Percentiles rank a stretch among this genome's conserved stretches.
Evolutionary conservation across 2,113 vertebrate species (phyloP).

Genomic region (Camelus bactrianus): DNA sequence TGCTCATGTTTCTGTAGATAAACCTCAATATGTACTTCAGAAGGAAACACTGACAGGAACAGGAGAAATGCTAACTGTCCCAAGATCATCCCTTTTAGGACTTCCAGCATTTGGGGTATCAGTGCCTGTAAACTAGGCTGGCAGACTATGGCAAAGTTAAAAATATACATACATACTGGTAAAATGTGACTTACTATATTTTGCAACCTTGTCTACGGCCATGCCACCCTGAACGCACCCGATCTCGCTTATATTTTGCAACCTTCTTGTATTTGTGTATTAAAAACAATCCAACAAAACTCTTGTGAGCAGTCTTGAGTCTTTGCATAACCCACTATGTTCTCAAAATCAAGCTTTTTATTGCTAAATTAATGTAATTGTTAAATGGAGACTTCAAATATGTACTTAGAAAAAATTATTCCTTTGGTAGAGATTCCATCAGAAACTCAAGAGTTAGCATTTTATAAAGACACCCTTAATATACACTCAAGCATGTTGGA

Average conservation of each 20-base stretch:
- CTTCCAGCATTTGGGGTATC: neutral
- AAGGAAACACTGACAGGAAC: constrained; percentile 73
- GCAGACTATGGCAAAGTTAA: neutral
- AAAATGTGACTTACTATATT: neutral
- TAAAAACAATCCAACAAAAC: constrained; percentile 28
- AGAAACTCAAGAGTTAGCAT: neutral
- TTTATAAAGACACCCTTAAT: neutral
- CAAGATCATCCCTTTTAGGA: neutral
- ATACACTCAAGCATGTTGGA: neutral
- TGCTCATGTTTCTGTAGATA: constrained; percentile 86
- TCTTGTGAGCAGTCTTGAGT: neutral
- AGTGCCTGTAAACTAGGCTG: constrained; percentile 13
- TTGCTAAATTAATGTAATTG: neutral
- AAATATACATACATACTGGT: neutral
- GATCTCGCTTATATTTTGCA: no score
- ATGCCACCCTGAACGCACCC: no score
- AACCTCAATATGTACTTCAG: constrained; percentile 85
- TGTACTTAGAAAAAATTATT: neutral
- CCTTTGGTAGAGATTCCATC: constrained; percentile 14
- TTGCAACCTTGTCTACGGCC: neutral
- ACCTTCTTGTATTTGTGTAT: neutral
- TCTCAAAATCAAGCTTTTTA: neutral
- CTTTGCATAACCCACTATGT: neutral
- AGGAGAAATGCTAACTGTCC: constrained; percentile 59
- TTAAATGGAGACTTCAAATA: constrained; percentile 64